Evolutionary conservation across 2,888 invertebrate genomes (phyloP).

Genomic region (Gryllus longicercus): DNA sequence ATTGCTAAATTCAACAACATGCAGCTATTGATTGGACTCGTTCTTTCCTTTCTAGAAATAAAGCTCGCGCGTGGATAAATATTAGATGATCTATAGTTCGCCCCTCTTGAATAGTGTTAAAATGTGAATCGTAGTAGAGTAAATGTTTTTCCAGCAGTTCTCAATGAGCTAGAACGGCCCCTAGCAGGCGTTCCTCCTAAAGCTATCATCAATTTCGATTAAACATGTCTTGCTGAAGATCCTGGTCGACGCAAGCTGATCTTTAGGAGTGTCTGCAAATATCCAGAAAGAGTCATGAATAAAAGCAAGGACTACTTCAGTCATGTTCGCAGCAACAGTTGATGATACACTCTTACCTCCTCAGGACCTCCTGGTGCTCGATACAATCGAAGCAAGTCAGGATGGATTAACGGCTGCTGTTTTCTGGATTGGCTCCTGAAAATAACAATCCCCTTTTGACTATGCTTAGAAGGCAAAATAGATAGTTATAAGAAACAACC

Average conservation of each 20-base stretch:
- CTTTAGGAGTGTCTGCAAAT: conserved; percentile 34
- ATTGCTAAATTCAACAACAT: too few relatives aligned
- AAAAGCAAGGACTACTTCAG: conserved; percentile 31
- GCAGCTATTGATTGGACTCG: too few relatives aligned
- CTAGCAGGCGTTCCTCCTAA: too few relatives aligned
- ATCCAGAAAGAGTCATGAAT: conserved; percentile 38
- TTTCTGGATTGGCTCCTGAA: conserved; percentile 43
- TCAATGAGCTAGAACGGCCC: too few relatives aligned
- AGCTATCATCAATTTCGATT: conserved; percentile 41
- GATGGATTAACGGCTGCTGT: conserved; percentile 42
- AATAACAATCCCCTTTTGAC: conserved; percentile 35
- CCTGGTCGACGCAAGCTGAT: conserved; percentile 38
- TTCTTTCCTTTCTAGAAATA: too few relatives aligned
- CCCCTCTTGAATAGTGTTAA: too few relatives aligned
- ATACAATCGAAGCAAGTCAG: conserved; percentile 41
- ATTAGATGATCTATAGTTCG: too few relatives aligned
- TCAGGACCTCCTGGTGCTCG: conserved; percentile 37
- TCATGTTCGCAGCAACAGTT: conserved; percentile 34
- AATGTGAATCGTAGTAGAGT: too few relatives aligned
- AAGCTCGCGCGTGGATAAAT: too few relatives aligned
- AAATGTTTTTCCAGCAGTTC: too few relatives aligned
- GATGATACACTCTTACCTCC: conserved; percentile 35
- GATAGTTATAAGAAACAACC: conserved; percentile 39
- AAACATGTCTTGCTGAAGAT: conserved; percentile 42
- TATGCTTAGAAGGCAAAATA: conserved; percentile 30